These are phyloP conservation scores for Sialis fuliginosa DNA, from an alignment of 2,888 invertebrate genomes.

Conservation along the genomic window DNA sequence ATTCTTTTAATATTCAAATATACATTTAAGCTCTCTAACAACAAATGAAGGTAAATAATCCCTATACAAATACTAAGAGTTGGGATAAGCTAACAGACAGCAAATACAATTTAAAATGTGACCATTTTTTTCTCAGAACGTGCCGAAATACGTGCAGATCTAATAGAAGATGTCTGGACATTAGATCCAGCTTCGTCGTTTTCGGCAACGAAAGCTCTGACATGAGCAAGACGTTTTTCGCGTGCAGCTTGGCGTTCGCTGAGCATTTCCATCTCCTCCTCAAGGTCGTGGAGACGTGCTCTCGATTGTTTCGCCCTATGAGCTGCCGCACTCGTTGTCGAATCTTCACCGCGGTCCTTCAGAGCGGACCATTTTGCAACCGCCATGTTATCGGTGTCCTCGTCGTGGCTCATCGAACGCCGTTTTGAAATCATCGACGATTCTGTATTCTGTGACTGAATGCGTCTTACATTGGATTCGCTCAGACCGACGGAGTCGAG, in stretches of 20 bases:
- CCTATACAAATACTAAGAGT: too few relatives aligned
- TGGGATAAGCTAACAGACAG: neutral
- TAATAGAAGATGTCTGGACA: conserved; percentile 9
- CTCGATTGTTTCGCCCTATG: conserved; percentile 45
- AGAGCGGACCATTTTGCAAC: conserved; percentile 50
- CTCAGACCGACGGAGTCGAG: conserved; percentile 44
- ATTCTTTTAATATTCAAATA: too few relatives aligned
- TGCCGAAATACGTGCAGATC: conserved; percentile 13
- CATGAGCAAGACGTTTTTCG: conserved; percentile 51
- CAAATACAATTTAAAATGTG: conserved; percentile 16
- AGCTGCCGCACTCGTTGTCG: conserved; percentile 43
- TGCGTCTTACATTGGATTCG: conserved; percentile 16
- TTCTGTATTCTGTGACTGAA: conserved; percentile 10
- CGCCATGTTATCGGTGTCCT: conserved; percentile 11
- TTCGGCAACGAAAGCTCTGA: conserved; percentile 50
- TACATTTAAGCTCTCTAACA: too few relatives aligned
- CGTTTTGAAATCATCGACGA: conserved; percentile 23
- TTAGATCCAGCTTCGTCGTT: conserved; percentile 28
- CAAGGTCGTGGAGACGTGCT: conserved; percentile 50
- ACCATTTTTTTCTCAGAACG: conserved; percentile 23
- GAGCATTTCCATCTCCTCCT: conserved; percentile 57
- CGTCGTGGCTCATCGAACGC: conserved; percentile 19
- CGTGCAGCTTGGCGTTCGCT: conserved; percentile 48
- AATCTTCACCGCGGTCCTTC: conserved; percentile 23
- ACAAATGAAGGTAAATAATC: too few relatives aligned